Base-by-base conservation (phyloP, 2,888 invertebrate genomes). In the Pardosa pseudoannulata region DNA sequence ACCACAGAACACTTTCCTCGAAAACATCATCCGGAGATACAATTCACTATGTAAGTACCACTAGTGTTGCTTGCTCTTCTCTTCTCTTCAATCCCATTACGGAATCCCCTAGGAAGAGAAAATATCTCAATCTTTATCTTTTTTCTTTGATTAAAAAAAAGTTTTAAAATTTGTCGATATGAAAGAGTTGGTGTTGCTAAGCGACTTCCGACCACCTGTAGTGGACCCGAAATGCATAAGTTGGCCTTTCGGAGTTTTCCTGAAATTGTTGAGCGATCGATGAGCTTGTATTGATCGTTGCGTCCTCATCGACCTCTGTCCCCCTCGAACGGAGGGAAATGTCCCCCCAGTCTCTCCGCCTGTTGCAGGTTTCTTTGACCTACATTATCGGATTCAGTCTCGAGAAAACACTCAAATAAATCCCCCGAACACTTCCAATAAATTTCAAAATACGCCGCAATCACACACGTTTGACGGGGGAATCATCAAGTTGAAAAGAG, bases 1-100 rank as follows among this genome's bases (percentile, higher is more conserved):
- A 94, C 99, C 99, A 91, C 99, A 99, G 94, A 99, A 99, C 93
- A 99, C 99, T 91, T 99, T 99, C 94, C 94, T 99, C 92, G 99
- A 99, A 94, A 99, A 98, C 93, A 99, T 99, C 93, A 98, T 99
- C 91, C 94, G 98, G 91, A 95, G 99, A 92, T 98, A 98, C 91
- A 98, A 97, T 93, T 97, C 97, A 91, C 98, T 98, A 94, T 98
- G 99, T 99, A 94, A 96, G 98, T 97, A 3, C 1, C 56, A n/a
- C n/a, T n/a, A n/a, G n/a, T n/a, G n/a, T n/a, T n/a, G n/a, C n/a
- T n/a, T n/a, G n/a, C 2, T 13, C 9, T 16, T 2, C 16, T n/a
- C 16, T 46, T 46, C 2, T 5, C 9, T 2, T 46, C 41, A 46
- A 9, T 46, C 2, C 41, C 41, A n/a, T n/a, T n/a, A n/a, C n/a